phyloP scores from a whole-genome alignment of 2,888 invertebrate genomes.

The Schrankia costaestrigalis region DNA sequence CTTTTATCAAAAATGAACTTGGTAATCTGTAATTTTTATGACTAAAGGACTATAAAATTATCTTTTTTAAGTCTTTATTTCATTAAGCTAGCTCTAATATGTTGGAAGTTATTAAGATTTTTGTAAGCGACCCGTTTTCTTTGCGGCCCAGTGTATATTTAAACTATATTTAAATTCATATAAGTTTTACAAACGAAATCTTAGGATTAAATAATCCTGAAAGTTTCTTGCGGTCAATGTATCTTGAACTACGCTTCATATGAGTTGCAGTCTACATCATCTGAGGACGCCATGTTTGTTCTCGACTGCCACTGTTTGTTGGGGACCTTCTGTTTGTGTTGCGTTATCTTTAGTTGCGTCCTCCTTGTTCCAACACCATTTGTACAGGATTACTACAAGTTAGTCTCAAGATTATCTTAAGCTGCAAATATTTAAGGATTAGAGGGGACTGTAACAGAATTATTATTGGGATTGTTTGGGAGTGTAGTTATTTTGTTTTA shows the following conservation, averaged over 20 bases:
- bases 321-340: constrained; percentile 24
- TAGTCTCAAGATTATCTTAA: constrained; percentile 20
- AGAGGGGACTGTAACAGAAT: neutral
- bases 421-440: constrained; percentile 3
- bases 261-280: constrained; percentile 16
- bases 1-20: no score
- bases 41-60: no score
- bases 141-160: no score
- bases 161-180: no score
- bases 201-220: no score
- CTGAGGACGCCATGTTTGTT: constrained; percentile 23
- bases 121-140: no score
- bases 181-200: no score
- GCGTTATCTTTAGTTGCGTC: constrained; percentile 22
- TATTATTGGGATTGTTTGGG: neutral
- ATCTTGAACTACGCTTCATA: neutral
- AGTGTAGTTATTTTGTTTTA: neutral
- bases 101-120: no score
- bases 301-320: constrained; percentile 27
- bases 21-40: no score
- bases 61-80: no score
- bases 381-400: constrained; percentile 21
- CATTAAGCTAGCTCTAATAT: no score
- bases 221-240: no score
- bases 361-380: constrained; percentile 14